A percentile compares a stretch with the other conserved stretches of the same genome.
These are phyloP conservation scores for Puffinus mauretanicus DNA, from an alignment of 2,113 vertebrate genomes.

Conservation along the genomic window DNA sequence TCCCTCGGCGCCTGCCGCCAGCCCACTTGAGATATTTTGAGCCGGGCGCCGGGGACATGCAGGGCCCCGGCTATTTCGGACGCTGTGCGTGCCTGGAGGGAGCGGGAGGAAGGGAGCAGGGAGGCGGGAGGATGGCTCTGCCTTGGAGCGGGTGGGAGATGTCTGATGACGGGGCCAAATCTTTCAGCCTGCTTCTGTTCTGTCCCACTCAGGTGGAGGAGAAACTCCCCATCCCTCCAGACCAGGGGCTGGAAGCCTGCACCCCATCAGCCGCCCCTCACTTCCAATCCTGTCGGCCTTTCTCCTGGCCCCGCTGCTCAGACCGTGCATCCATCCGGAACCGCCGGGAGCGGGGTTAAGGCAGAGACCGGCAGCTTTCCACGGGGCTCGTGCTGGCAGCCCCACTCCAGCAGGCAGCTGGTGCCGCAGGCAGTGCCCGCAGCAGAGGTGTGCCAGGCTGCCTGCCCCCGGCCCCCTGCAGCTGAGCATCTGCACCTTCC, in stretches of 20 bases:
- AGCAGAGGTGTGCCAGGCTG: neutral
- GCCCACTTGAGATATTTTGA: neutral
- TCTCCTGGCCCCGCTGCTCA: rapidly evolving
- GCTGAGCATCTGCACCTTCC: neutral
- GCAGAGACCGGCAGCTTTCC: neutral
- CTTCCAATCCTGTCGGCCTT: neutral
- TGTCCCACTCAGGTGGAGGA: neutral
- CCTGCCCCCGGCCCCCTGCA: neutral
- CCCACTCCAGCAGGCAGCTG: neutral
- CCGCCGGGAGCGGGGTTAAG: rapidly evolving
- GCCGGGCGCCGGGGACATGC: neutral
- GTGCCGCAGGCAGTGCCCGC: neutral
- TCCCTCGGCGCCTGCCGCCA: neutral
- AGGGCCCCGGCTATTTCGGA: neutral
- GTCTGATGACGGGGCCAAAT: neutral
- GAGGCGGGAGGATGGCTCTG: neutral
- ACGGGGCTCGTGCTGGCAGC: rapidly evolving
- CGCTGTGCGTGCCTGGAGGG: neutral
- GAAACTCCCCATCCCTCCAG: neutral
- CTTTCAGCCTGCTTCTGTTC: neutral
- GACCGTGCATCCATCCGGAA: neutral
- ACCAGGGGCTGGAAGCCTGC: neutral
- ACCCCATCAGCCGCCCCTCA: neutral
- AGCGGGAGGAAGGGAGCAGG: neutral
- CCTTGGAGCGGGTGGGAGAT: neutral